Percentiles rank a stretch among this genome's conserved stretches.
Conservation (phyloP, 1,140 invertebrate species). For the Aphelinus atriplicis region DNA sequence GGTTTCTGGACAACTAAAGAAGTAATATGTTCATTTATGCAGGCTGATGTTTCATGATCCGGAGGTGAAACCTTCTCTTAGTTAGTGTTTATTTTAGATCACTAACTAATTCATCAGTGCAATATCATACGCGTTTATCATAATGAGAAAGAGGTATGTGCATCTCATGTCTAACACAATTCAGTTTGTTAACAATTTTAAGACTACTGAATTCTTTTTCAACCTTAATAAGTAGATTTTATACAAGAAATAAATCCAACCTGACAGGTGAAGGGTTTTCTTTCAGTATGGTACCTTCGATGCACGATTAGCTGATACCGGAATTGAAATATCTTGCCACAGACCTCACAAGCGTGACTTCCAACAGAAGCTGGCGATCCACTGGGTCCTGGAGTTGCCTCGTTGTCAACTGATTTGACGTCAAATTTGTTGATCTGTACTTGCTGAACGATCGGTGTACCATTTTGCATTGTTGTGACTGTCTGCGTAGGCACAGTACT, state of each 20-base stretch:
- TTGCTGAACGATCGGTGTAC: conserved; percentile 62
- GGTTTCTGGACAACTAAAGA: no score
- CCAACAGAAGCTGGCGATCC: conserved; percentile 68
- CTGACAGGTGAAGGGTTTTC: conserved; percentile 86
- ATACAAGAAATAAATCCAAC: conserved; percentile 49
- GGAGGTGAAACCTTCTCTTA: no score
- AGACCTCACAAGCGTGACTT: conserved; percentile 82
- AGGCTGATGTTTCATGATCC: no score
- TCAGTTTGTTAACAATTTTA: no score
- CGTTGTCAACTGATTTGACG: conserved; percentile 65
- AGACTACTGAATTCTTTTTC: conserved; percentile 18
- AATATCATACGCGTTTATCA: no score
- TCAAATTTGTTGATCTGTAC: conserved; percentile 70
- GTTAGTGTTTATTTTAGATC: no score
- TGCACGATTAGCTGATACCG: conserved; percentile 87
- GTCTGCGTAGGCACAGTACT: conserved; percentile 66
- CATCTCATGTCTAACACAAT: no score
- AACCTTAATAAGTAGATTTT: no score
- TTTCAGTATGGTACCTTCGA: conserved; percentile 84
- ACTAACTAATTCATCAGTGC: no score
- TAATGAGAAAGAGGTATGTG: no score
- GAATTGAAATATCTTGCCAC: conserved; percentile 86
- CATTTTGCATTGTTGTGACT: conserved; percentile 63
- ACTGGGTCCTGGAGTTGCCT: conserved; percentile 65
- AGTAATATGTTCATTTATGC: no score